phyloP scores from a whole-genome alignment of 2,888 invertebrate species.

The Eudemis profundana region DNA sequence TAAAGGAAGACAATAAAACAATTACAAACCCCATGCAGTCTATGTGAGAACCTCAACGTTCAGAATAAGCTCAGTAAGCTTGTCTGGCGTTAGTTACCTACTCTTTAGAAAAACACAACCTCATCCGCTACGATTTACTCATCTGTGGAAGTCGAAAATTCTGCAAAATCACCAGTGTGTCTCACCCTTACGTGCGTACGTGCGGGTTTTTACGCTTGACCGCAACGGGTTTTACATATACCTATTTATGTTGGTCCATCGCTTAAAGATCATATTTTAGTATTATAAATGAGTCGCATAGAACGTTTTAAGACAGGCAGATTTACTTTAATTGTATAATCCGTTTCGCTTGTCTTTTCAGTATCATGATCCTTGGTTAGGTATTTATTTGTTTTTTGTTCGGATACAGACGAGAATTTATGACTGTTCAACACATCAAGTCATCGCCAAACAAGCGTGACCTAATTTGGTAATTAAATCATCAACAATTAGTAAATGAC shows the following conservation, averaged over 20 bases:
- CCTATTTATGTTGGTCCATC: background rate
- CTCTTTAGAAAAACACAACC: too few species aligned
- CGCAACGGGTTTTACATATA: conserved; percentile 33
- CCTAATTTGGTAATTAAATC: too few species aligned
- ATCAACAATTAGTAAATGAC: too few species aligned
- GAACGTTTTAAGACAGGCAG: background rate
- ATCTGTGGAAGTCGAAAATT: too few species aligned
- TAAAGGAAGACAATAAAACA: too few species aligned
- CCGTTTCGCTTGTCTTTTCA: conserved; percentile 25
- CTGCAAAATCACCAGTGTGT: conserved; percentile 2
- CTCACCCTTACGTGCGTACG: conserved; percentile 12
- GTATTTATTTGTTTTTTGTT: background rate
- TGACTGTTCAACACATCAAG: too few species aligned
- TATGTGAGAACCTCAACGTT: too few species aligned
- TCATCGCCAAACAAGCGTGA: too few species aligned
- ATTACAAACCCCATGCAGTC: too few species aligned
- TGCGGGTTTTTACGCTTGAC: conserved; percentile 32
- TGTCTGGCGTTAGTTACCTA: too few species aligned
- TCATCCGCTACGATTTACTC: too few species aligned
- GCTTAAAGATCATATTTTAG: background rate
- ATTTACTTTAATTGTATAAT: conserved; percentile 16
- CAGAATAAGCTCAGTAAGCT: too few species aligned
- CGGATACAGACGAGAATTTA: background rate
- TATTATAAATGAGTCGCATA: background rate
- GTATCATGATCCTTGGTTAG: conserved; percentile 14